Conservation (phyloP, 2,888 invertebrate genomes). For the Oligia latruncula region DNA sequence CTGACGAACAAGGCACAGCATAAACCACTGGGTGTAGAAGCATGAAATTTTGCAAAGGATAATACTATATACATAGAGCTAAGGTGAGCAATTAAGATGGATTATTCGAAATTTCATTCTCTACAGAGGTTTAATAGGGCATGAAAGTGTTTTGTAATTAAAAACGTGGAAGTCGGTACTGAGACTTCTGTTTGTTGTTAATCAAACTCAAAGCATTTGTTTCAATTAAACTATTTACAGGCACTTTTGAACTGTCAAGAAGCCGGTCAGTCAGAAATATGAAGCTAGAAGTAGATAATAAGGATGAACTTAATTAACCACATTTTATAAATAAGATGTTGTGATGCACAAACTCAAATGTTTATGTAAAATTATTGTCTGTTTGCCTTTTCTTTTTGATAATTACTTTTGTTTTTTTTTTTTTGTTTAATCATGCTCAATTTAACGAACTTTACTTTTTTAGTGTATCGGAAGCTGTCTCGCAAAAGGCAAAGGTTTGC, state of each 20-base stretch:
- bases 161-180: background rate
- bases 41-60: background rate
- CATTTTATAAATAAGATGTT: too few species aligned
- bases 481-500: slow-evolving; percentile 4
- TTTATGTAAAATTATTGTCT: background rate
- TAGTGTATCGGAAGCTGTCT: slow-evolving; percentile 7
- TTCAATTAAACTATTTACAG: too few species aligned
- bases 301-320: too few species aligned
- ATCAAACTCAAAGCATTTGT: too few species aligned
- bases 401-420: too few species aligned
- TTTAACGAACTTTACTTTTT: background rate
- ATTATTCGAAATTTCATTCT: background rate
- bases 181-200: background rate
- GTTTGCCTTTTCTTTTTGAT: too few species aligned
- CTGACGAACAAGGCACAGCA: background rate
- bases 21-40: background rate
- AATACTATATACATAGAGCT: background rate
- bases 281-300: too few species aligned
- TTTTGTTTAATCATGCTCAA: background rate
- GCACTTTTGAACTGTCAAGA: too few species aligned
- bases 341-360: background rate
- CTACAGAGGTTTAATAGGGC: background rate
- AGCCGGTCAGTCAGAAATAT: too few species aligned
- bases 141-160: background rate
- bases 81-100: background rate